A percentile compares a stretch with the other conserved stretches of the same genome.
phyloP scores from a whole-genome alignment of 2,113 vertebrate species.

The Cranoglanis bouderius region DNA sequence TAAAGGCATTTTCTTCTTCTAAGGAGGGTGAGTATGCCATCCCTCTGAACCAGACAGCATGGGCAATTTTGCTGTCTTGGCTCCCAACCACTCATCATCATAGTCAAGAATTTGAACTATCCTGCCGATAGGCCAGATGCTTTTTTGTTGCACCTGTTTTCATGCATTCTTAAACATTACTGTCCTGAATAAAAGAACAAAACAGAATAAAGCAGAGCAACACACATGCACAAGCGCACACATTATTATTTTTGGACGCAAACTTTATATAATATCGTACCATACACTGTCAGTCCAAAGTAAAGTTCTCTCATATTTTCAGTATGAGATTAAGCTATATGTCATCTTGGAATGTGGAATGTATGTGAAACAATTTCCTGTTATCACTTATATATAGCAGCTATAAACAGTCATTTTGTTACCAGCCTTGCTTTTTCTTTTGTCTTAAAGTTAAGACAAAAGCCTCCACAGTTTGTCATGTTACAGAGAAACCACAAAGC shows the following conservation, averaged over 20 bases:
- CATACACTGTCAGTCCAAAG: not conserved
- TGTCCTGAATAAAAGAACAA: too few species aligned
- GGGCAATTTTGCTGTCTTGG: not conserved
- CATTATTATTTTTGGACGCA: not conserved
- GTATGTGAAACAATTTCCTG: not conserved
- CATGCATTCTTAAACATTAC: too few species aligned
- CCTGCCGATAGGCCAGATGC: too few species aligned
- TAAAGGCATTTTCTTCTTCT: not conserved
- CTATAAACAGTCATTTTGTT: not conserved
- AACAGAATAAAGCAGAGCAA: not conserved
- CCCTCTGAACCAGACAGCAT: not conserved
- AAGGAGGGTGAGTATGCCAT: not conserved
- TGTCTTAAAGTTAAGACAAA: not conserved
- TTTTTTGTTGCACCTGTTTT: too few species aligned
- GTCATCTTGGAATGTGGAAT: not conserved
- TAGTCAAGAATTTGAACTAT: not conserved
- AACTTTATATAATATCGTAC: not conserved
- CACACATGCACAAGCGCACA: not conserved
- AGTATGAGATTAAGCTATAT: not conserved
- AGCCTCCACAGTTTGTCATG: too few species aligned
- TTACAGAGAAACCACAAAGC: too few species aligned
- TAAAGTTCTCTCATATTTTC: not conserved
- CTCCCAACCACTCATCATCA: not conserved
- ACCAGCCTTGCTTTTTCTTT: not conserved
- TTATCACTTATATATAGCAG: not conserved